A percentile compares a stretch with the other conserved stretches of the same genome.
These are phyloP conservation scores for Caenorhabditis tropicalis DNA, from an alignment of 1,140 invertebrate genomes.

Conservation along the genomic window DNA sequence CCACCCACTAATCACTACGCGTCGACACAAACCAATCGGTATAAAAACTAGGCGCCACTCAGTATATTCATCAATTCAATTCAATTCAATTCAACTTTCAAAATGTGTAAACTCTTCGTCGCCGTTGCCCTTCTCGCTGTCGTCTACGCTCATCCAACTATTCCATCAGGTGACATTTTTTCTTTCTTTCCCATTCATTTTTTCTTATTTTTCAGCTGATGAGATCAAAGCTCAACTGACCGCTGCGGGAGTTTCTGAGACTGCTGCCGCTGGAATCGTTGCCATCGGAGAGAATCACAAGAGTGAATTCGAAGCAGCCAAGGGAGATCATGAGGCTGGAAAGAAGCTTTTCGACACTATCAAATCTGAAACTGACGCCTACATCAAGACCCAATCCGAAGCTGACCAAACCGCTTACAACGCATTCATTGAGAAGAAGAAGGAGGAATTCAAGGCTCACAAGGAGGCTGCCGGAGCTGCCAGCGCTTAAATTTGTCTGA, in stretches of 20 bases:
- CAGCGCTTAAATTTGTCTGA: background rate
- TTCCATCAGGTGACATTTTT: background rate
- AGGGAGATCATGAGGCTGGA: conserved; percentile 24
- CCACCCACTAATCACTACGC: conserved; percentile 3
- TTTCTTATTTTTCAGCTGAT: background rate
- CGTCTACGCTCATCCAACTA: conserved; percentile 18
- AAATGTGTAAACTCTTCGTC: conserved; percentile 12
- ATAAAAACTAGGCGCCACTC: background rate
- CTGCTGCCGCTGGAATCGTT: conserved; percentile 6
- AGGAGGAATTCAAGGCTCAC: conserved; percentile 15
- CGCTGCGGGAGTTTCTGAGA: background rate
- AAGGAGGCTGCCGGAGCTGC: background rate
- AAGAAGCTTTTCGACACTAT: background rate
- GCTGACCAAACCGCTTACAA: conserved; percentile 10
- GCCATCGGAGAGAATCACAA: conserved; percentile 4
- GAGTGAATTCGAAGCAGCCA: background rate
- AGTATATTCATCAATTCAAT: conserved; percentile 1
- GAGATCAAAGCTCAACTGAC: background rate
- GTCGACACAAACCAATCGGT: background rate
- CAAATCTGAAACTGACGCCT: conserved; percentile 6
- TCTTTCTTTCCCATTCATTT: no score
- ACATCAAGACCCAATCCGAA: conserved; percentile 8
- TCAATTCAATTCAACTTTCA: conserved; percentile 29
- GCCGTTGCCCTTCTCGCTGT: conserved; percentile 8
- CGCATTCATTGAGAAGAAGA: conserved; percentile 2